These are phyloP conservation scores for Melanitta fusca DNA, from an alignment of 2,797 vertebrate genomes.

Conservation along the genomic window DNA sequence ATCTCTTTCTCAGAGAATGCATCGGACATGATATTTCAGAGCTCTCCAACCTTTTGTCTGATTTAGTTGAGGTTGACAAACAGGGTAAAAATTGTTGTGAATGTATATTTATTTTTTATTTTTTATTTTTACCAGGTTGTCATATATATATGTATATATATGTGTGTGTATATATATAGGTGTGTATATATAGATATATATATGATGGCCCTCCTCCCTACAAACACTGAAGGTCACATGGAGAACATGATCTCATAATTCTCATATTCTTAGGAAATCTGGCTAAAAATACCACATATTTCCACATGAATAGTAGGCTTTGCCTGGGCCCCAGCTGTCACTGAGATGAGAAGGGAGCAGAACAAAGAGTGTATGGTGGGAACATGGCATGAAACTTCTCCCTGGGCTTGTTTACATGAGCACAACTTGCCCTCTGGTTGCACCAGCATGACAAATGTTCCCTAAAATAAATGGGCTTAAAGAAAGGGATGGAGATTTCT, in stretches of 20 bases:
- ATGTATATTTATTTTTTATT: neutral
- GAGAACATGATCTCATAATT: conserved; percentile 6
- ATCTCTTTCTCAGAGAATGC: neutral
- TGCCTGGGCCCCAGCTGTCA: conserved; percentile 30
- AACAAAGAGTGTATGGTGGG: conserved; percentile 24
- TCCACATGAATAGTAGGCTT: conserved; percentile 16
- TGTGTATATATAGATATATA: no score
- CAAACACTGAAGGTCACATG: neutral
- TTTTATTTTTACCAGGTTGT: neutral
- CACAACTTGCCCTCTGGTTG: neutral
- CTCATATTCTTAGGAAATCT: conserved; percentile 23
- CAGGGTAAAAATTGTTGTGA: neutral
- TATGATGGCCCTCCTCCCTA: neutral
- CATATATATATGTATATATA: neutral
- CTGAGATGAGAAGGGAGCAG: neutral
- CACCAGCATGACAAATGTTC: neutral
- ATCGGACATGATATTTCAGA: neutral
- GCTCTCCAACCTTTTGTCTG: neutral
- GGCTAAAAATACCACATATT: conserved; percentile 37
- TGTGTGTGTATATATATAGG: no score
- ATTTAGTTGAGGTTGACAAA: neutral
- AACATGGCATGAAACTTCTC: conserved; percentile 10
- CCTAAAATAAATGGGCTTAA: neutral
- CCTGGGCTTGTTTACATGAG: conserved; percentile 23
- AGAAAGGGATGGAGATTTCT: neutral